Base-by-base conservation (phyloP, 2,888 invertebrate species). In the Creontiades dilutus region DNA sequence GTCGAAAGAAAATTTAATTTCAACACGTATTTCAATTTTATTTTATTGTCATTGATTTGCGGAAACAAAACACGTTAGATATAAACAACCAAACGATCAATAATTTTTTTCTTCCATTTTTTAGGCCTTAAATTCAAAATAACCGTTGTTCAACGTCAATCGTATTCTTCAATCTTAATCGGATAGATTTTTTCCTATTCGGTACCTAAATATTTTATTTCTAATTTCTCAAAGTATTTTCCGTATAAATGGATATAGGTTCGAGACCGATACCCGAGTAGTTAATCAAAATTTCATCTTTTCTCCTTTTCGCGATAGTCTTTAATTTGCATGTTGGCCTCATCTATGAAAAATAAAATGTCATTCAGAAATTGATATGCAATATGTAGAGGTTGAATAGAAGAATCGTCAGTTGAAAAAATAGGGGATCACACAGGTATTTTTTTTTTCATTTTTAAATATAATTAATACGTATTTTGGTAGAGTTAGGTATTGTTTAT, bases 391-490 rank as follows among this genome's bases (percentile, higher is more conserved):
- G 57, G 57, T 7, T 68, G 11, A 19, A 23, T 27, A 68, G 68
- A 68, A 68, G 68, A 52, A 52, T 68, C 13, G 2, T 55, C 37
- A 9, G 57, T 61, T 19, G 82, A 16, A 80, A 80, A 47, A n/a
- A 75, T n/a, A 80, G 14, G 76, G 27, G 27, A 76, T 37, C 27
- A 76, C 37, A 76, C 37, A 7, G 76, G 16, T 37, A 13, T 23
- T 19, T 27, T 37, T 37, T 23, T 19, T n/a, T n/a, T 0, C 14
- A 75, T 28, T 7, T 14, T 80, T 80, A 37, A 37, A 47, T 16
- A n/a, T 80, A 80, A 2, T 80, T 9, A 80, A 80, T 80, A 80
- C 37, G 37, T 37, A 80, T 80, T 80, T 80, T 47, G 47, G 37
- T 80, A n/a, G 7, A n/a, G 37, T 37, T 37, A 37, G 2, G 37